Conservation (phyloP, 2,797 vertebrate genomes). For the Protosalanx chinensis region DNA sequence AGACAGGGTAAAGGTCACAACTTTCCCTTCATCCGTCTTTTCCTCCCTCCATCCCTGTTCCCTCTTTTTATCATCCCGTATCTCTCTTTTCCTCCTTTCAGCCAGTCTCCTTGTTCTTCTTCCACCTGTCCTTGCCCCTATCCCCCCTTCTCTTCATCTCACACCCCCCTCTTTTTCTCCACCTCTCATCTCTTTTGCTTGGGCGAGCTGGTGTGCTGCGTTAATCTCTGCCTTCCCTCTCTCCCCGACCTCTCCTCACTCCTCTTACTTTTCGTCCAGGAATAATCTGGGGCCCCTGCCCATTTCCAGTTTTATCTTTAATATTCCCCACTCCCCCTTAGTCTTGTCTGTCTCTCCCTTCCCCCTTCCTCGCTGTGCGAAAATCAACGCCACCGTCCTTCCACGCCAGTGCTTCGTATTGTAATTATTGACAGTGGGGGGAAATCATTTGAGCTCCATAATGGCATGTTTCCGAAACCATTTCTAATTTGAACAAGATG, state of each 20-base stretch:
- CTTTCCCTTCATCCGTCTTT: slow-evolving; percentile 22
- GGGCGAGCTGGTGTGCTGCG: background rate
- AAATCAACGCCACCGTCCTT: background rate
- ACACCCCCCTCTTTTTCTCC: background rate
- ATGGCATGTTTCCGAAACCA: slow-evolving; percentile 37
- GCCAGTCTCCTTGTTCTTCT: background rate
- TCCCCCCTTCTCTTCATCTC: background rate
- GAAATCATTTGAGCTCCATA: slow-evolving; percentile 45
- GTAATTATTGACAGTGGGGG: slow-evolving; percentile 43
- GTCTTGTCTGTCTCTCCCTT: background rate
- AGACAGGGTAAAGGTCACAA: slow-evolving; percentile 40
- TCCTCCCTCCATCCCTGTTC: background rate
- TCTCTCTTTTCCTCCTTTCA: background rate
- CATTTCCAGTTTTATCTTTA: background rate
- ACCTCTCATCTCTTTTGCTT: slow-evolving; percentile 1
- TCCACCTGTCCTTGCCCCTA: background rate
- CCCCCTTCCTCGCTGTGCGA: background rate
- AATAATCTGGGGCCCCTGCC: no score
- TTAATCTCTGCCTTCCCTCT: background rate
- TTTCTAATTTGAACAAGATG: slow-evolving; percentile 52
- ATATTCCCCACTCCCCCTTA: background rate
- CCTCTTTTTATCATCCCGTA: background rate
- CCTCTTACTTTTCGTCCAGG: background rate
- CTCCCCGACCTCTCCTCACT: background rate
- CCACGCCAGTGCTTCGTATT: slow-evolving; percentile 14